A percentile compares a stretch with the other conserved stretches of the same genome.
These are phyloP conservation scores for Papilio polytes DNA, from an alignment of 1,140 invertebrate species.

Conservation along the genomic window DNA sequence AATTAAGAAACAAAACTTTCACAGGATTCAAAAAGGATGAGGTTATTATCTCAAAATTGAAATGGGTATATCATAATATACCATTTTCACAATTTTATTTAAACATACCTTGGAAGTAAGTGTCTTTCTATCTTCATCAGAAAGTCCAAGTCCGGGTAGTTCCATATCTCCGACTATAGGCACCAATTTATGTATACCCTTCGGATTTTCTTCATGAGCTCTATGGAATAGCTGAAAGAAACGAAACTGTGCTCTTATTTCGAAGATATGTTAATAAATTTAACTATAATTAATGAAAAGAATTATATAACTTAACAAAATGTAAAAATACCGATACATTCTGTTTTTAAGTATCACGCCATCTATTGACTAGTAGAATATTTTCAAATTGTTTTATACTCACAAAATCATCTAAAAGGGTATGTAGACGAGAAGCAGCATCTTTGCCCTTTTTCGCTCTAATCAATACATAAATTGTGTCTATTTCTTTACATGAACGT, in stretches of 20 bases:
- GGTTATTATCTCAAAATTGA: no score
- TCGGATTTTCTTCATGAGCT: constrained; percentile 76
- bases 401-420: constrained; percentile 87
- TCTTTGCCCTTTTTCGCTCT: constrained; percentile 91
- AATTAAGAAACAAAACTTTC: no score
- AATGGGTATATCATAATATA: no score
- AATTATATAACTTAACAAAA: neutral
- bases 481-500: constrained; percentile 89
- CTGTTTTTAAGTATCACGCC: neutral
- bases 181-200: constrained; percentile 85
- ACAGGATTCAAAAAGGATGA: no score
- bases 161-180: constrained; percentile 88
- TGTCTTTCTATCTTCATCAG: constrained; percentile 84
- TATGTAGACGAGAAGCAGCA: constrained; percentile 85
- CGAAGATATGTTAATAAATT: neutral
- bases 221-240: constrained; percentile 84
- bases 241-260: neutral
- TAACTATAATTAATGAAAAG: neutral
- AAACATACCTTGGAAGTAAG: constrained; percentile 84
- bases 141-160: constrained; percentile 88
- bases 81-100: neutral
- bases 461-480: constrained; percentile 90
- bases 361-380: neutral
- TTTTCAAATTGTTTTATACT: constrained; percentile 55
- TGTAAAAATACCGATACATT: neutral